Evolutionary conservation across 2,113 vertebrate species (phyloP).

Genomic region (Thunnus thynnus): DNA sequence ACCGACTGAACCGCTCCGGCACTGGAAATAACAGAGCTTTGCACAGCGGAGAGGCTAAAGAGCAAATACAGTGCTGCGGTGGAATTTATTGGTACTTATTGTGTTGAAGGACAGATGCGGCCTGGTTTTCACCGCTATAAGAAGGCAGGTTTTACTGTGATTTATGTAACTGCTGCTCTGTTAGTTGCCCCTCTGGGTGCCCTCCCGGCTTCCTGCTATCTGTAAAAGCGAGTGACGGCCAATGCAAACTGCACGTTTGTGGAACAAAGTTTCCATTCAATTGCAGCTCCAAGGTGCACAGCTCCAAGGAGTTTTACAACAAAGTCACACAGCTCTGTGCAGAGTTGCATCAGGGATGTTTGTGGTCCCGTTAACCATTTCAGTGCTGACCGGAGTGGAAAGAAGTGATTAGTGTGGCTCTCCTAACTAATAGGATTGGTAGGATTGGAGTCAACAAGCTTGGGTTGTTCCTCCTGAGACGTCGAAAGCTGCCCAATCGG

Average conservation of each 20-base stretch:
- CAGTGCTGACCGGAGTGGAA: constrained; percentile 55
- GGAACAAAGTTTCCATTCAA: constrained; percentile 73
- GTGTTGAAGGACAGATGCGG: constrained; percentile 66
- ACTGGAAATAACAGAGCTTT: constrained; percentile 77
- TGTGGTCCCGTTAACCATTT: constrained; percentile 64
- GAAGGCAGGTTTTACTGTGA: constrained; percentile 50
- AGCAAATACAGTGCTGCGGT: constrained; percentile 69
- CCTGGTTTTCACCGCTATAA: constrained; percentile 54
- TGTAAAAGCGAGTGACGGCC: constrained; percentile 52
- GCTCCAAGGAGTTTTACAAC: constrained; percentile 34
- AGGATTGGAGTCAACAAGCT: constrained; percentile 82
- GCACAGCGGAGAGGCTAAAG: constrained; percentile 63
- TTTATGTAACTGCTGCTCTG: constrained; percentile 49
- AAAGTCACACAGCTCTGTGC: constrained; percentile 47
- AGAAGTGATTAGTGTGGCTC: constrained; percentile 74
- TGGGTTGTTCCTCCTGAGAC: constrained; percentile 73
- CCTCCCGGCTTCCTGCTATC: constrained; percentile 58
- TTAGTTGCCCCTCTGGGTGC: constrained; percentile 56
- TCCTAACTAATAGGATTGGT: constrained; percentile 83
- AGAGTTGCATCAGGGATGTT: constrained; percentile 24
- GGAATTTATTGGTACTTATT: constrained; percentile 76
- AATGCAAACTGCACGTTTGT: constrained; percentile 63
- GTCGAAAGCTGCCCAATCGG: constrained; percentile 62
- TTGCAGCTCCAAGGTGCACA: constrained; percentile 45
- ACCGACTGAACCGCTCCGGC: constrained; percentile 70